phyloP scores from a whole-genome alignment of 2,113 vertebrate genomes.

The Theropithecus gelada region DNA sequence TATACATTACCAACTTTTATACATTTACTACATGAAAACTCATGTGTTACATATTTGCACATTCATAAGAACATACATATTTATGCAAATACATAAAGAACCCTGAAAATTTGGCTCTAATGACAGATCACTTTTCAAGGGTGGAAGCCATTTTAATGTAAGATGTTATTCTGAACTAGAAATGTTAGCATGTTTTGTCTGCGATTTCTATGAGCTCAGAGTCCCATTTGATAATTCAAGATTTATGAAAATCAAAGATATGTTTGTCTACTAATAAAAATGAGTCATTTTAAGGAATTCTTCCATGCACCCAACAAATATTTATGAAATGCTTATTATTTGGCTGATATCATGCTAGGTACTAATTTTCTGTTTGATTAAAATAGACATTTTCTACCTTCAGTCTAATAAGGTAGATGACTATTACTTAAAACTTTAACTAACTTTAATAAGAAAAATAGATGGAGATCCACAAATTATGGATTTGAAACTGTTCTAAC shows the following conservation, averaged over 20 bases:
- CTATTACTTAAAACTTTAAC: conserved; percentile 43
- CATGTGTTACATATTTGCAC: neutral
- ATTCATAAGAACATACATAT: neutral
- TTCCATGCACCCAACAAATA: neutral
- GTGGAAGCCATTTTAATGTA: neutral
- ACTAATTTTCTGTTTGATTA: conserved; percentile 38
- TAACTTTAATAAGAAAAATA: conserved; percentile 29
- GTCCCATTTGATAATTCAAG: neutral
- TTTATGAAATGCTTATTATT: conserved; percentile 22
- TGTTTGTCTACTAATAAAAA: conserved; percentile 10
- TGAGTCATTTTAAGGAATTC: conserved; percentile 1
- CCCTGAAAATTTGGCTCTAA: neutral
- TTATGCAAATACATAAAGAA: neutral
- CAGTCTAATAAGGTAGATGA: neutral
- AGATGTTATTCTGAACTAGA: neutral
- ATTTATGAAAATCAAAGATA: conserved; percentile 8
- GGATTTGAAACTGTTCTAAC: neutral
- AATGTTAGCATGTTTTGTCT: neutral
- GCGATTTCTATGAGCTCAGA: neutral
- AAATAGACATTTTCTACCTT: neutral
- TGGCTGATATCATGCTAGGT: neutral
- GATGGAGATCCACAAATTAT: neutral
- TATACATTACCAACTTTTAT: neutral
- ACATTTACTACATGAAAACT: neutral
- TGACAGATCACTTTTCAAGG: neutral